Evolutionary conservation across 2,797 vertebrate genomes (phyloP), one percentile per base, ranked within the genome.

Genomic region (Bryconaethiops microstoma): DNA sequence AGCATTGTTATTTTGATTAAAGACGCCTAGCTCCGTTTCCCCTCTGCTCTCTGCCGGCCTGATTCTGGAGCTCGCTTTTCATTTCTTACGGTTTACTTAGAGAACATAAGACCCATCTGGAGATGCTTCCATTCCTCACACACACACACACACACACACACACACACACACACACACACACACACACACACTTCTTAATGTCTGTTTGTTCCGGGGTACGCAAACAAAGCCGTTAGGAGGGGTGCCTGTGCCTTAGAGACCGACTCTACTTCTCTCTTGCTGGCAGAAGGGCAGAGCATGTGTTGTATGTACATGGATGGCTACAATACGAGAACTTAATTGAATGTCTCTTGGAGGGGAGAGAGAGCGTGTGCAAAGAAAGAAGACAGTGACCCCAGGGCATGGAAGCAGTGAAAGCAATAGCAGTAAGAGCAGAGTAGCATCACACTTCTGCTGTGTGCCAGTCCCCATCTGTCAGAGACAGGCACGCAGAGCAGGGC

Each of bases 1-100:
- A 85, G 86, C 88, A 92, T 92, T 92, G 89, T 92, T 92, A 88
- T 92, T 93, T 90, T 93, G 91, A 94, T 93, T 90, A 89, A 92
- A 92, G 85, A 88, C 88, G 86, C 81, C 83, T 77, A 57, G 89
- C 83, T 85, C 85, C 81, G 85, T 91, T 90, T 86, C 85, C 85
- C 73, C 77, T 82, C 71, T 54, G 64, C 50, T 40, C 63, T 72
- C 21, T 45, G 10, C 67, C 52, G 75, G 40, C 55, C 74, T 64
- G 59, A 67, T 73, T 85, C 69, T 70, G 55, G 62, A 59, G 70
- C 57, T 65, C 42, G 57, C 72, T 63, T 76, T 78, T 80, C 79
- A 79, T 76, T 82, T 48, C 23, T 57, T 52, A 72, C 72, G 85
- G 86, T 92, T 91, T 91, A 85, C 80, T 88, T 80, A 35, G 83